These are phyloP conservation scores for Gobiocypris rarus DNA, from an alignment of 2,113 vertebrate genomes.

Conservation along the genomic window DNA sequence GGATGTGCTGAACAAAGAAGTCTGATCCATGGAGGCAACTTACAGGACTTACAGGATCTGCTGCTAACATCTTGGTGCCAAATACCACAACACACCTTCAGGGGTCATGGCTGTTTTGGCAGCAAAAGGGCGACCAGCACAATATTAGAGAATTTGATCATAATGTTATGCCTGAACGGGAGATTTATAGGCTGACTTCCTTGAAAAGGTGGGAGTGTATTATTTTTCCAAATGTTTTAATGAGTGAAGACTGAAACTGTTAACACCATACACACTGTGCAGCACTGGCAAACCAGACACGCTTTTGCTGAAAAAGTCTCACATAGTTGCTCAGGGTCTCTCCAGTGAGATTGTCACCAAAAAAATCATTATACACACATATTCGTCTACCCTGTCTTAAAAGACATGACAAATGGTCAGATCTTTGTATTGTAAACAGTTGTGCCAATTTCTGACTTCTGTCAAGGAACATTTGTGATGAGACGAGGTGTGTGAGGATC, in stretches of 20 bases:
- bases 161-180: too few relatives aligned
- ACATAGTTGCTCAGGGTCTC: not conserved
- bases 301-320: not conserved
- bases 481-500: not conserved
- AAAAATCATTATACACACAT: not conserved
- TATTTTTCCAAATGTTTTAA: not conserved
- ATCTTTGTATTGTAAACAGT: not conserved
- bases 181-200: not conserved
- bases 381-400: not conserved
- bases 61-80: too few relatives aligned
- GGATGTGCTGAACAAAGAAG: too few relatives aligned
- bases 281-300: not conserved
- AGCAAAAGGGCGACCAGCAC: too few relatives aligned
- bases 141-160: too few relatives aligned
- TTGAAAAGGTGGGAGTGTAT: not conserved
- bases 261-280: not conserved
- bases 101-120: too few relatives aligned
- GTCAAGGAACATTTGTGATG: not conserved
- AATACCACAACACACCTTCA: too few relatives aligned
- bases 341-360: not conserved
- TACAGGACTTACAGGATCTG: too few relatives aligned
- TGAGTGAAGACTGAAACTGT: not conserved
- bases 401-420: not conserved
- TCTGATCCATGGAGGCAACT: too few relatives aligned
- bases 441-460: constrained; percentile 26